phyloP scores from a whole-genome alignment of 30 jellyfish, hydroid and myxozoan species.

The Cassiopea andromeda region DNA sequence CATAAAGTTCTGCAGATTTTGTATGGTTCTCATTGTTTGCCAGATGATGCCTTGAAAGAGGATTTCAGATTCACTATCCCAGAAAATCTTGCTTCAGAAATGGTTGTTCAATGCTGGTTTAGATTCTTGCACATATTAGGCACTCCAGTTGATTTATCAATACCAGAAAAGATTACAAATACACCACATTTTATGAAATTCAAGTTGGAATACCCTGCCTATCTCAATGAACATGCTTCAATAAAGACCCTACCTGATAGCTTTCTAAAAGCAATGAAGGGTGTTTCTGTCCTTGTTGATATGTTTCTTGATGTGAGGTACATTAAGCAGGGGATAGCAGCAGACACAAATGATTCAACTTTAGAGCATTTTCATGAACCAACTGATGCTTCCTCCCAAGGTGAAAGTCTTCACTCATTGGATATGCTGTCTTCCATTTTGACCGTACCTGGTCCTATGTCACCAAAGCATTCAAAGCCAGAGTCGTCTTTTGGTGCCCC shows the following conservation, averaged over 20 bases:
- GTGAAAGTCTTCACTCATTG: slow-evolving; percentile 37
- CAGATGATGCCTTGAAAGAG: slow-evolving; percentile 73
- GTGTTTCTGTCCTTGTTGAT: slow-evolving; percentile 87
- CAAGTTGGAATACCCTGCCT: slow-evolving; percentile 71
- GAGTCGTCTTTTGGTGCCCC: slow-evolving; percentile 31
- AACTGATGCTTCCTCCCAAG: background rate
- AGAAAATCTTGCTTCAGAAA: slow-evolving; percentile 72
- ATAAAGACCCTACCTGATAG: slow-evolving; percentile 83
- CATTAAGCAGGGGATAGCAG: slow-evolving; percentile 43
- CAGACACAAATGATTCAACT: slow-evolving; percentile 39
- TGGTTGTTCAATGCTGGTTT: slow-evolving; percentile 96
- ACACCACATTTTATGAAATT: slow-evolving; percentile 71
- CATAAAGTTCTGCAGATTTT: slow-evolving; percentile 70
- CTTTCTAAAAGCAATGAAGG: slow-evolving; percentile 89
- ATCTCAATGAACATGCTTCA: slow-evolving; percentile 85
- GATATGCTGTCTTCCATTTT: slow-evolving; percentile 65
- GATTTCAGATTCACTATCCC: slow-evolving; percentile 72
- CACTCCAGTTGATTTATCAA: slow-evolving; percentile 85
- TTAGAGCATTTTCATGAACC: slow-evolving; percentile 18
- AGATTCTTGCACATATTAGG: slow-evolving; percentile 90
- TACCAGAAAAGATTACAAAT: slow-evolving; percentile 61
- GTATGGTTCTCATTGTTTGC: slow-evolving; percentile 80
- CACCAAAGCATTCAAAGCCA: slow-evolving; percentile 44
- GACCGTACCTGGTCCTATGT: slow-evolving; percentile 69
- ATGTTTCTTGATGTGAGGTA: slow-evolving; percentile 81